These are phyloP conservation scores for Ectobius pallidus DNA, from an alignment of 2,888 invertebrate species.

Conservation along the genomic window DNA sequence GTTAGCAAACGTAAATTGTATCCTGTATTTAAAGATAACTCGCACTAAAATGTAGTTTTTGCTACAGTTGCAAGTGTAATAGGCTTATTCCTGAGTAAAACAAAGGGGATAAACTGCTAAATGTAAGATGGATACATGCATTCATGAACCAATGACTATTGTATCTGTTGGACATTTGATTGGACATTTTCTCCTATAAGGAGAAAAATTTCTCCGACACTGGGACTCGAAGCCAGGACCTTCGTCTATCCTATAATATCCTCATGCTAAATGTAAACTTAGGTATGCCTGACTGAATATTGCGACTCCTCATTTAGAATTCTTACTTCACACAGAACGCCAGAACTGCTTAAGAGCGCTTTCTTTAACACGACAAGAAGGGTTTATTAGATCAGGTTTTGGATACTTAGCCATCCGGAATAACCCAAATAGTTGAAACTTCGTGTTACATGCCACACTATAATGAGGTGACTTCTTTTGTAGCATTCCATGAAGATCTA, in stretches of 20 bases:
- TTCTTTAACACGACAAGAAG: neutral
- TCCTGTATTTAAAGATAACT: too few species aligned
- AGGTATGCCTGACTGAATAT: neutral
- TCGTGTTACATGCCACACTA: neutral
- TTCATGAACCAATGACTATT: too few species aligned
- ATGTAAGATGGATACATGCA: too few species aligned
- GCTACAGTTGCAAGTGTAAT: too few species aligned
- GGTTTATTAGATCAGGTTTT: neutral
- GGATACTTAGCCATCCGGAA: neutral
- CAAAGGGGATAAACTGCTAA: too few species aligned
- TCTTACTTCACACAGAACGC: constrained; percentile 6
- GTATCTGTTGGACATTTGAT: too few species aligned
- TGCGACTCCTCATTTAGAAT: neutral
- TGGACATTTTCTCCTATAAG: too few species aligned
- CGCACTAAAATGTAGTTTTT: too few species aligned
- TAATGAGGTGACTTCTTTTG: neutral
- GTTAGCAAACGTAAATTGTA: too few species aligned
- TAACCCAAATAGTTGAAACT: neutral
- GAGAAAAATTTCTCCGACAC: neutral
- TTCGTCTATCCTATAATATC: too few species aligned
- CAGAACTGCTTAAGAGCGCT: neutral
- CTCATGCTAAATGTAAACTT: too few species aligned
- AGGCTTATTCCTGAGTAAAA: too few species aligned
- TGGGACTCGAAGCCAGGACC: neutral
- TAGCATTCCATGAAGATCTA: neutral